Conservation (phyloP, 2,888 invertebrate genomes). For the Andrena bicolor region DNA sequence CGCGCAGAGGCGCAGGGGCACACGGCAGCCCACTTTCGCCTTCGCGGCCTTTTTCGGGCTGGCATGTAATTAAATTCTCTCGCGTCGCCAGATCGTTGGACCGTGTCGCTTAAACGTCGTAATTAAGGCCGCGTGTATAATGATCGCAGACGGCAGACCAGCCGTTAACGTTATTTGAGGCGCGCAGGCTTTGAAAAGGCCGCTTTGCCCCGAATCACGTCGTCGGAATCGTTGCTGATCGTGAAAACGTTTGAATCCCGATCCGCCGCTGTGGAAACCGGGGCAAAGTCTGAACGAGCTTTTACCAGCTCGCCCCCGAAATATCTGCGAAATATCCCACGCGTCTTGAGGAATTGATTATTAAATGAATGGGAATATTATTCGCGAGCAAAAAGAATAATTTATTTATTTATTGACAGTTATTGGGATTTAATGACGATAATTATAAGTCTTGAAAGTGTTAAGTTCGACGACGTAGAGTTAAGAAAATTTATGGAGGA, state of each 20-base stretch:
- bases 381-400: too few relatives aligned
- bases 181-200: slow-evolving; percentile 17
- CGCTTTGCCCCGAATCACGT: slow-evolving; percentile 11
- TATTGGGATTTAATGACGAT: too few relatives aligned
- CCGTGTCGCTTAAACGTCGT: slow-evolving; percentile 68
- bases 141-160: slow-evolving; percentile 44
- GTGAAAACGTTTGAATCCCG: slow-evolving; percentile 35
- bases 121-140: slow-evolving; percentile 68
- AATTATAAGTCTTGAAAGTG: too few relatives aligned
- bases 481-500: too few relatives aligned
- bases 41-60: slow-evolving; percentile 64
- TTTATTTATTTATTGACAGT: too few relatives aligned
- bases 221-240: slow-evolving; percentile 23
- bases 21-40: slow-evolving; percentile 61
- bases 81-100: slow-evolving; percentile 73
- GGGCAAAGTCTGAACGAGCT: background rate
- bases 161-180: slow-evolving; percentile 52
- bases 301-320: background rate
- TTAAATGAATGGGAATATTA: too few relatives aligned
- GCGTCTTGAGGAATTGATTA: too few relatives aligned
- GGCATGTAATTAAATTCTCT: slow-evolving; percentile 73
- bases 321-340: background rate
- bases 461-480: too few relatives aligned
- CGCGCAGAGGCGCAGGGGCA: slow-evolving; percentile 24
- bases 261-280: slow-evolving; percentile 4